Evolutionary conservation across 2,797 vertebrate genomes (phyloP).

Genomic region (Rhynchonycteris naso): DNA sequence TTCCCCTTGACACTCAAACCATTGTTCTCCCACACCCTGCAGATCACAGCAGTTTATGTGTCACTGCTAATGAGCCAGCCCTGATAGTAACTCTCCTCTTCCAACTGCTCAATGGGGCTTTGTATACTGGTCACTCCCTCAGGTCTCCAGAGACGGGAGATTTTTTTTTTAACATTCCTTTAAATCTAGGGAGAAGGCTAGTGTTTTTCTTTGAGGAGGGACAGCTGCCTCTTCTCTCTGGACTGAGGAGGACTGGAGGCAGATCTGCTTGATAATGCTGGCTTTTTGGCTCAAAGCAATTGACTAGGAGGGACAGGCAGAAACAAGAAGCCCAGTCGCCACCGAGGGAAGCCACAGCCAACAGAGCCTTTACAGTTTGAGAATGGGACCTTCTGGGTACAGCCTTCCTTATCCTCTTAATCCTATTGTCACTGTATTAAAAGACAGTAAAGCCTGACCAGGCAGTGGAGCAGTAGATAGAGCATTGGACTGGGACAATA

Average conservation of each 20-base stretch:
- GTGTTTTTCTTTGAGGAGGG: constrained; percentile 44
- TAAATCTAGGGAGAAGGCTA: constrained; percentile 54
- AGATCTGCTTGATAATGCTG: background rate
- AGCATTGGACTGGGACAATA: too few relatives aligned
- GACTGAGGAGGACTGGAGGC: constrained; percentile 43
- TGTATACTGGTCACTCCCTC: constrained; percentile 58
- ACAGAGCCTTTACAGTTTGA: background rate
- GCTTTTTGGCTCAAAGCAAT: background rate
- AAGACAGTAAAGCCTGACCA: background rate
- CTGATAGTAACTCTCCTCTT: constrained; percentile 64
- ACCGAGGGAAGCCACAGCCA: background rate
- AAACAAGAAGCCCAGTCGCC: background rate
- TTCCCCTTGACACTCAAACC: constrained; percentile 77
- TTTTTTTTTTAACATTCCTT: constrained; percentile 60
- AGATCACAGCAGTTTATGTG: background rate
- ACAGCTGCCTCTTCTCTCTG: constrained; percentile 70
- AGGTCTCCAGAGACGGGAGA: constrained; percentile 8
- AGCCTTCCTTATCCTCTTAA: background rate
- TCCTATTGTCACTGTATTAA: background rate
- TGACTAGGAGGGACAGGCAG: background rate
- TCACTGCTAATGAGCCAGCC: constrained; percentile 63
- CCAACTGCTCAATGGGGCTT: constrained; percentile 66
- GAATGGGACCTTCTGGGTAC: background rate
- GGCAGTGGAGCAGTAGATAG: too few relatives aligned
- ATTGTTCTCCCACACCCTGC: constrained; percentile 71